Evolutionary conservation across 2,888 invertebrate genomes (phyloP), one percentile per base, ranked within the genome.

Genomic region (Taphrorychus bicolor): DNA sequence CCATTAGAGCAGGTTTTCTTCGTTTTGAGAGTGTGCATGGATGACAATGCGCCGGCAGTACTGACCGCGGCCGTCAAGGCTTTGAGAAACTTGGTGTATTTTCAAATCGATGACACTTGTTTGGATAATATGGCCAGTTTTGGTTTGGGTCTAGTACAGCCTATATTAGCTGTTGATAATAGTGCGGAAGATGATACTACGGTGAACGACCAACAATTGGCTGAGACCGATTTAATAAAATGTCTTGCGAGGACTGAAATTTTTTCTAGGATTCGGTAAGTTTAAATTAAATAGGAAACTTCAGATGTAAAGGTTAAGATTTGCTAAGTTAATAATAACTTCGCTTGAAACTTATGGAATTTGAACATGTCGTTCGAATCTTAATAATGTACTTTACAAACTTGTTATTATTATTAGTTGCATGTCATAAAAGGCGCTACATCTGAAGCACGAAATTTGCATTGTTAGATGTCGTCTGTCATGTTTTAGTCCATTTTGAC

Each of bases 201-300:
- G 66, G 85, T 94, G 72, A 94, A 93, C 77, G 97, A 97, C 82
- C 91, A 91, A 77, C 93, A 96, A 80, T 82, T 97, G 59, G 90
- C 92, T 5, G 93, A 94, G 83, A 86, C 90, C 23, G 95, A 97
- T 84, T 83, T 96, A 3, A 85, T 95, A 41, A 86, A 89, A 73
- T 90, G 91, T 70, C 82, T 91, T 21, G 76, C 91, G 16, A 85
- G 94, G 73, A 91, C 92, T 9, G 90, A 93, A 78, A 88, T 96
- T 71, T 81, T 95, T 19, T 87, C 89, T 70, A 87, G 96, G 71
- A 86, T 92, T 56, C 85, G 87, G 85, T 89, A 80, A 74, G 23
- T 59, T 53, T 54, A n/a, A n/a, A n/a, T n/a, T n/a, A n/a, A n/a
- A n/a, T n/a, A n/a, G n/a, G n/a, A n/a, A n/a, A n/a, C n/a, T n/a